A percentile compares a stretch with the other conserved stretches of the same genome.
These are phyloP conservation scores for Armadillidium nasatum DNA, from an alignment of 1,140 invertebrate species.

Conservation along the genomic window DNA sequence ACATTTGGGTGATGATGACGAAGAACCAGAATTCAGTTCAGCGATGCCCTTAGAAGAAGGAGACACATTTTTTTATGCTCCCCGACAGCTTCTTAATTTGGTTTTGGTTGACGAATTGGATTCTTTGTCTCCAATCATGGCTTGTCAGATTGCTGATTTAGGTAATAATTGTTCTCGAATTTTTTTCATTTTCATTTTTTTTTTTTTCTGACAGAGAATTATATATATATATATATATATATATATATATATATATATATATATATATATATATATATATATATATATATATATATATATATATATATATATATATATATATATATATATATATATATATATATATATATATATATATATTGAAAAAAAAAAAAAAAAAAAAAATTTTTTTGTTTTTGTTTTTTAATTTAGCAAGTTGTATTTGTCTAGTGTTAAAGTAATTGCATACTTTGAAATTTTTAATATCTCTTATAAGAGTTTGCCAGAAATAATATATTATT, in stretches of 20 bases:
- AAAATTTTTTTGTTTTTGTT: too few species aligned
- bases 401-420: background rate
- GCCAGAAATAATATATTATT: background rate
- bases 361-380: too few species aligned
- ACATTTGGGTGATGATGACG: constrained; percentile 97
- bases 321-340: too few species aligned
- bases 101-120: constrained; percentile 98
- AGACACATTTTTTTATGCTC: constrained; percentile 98
- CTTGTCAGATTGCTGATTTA: constrained; percentile 66
- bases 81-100: constrained; percentile 87
- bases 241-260: too few species aligned
- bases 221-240: too few species aligned
- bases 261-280: too few species aligned
- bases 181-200: too few species aligned
- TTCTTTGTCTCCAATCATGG: constrained; percentile 89
- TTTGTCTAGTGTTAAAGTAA: background rate
- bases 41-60: constrained; percentile 97
- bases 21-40: constrained; percentile 98
- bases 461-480: background rate
- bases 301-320: too few species aligned
- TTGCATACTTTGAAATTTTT: background rate
- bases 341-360: too few species aligned
- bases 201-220: too few species aligned
- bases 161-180: constrained; percentile 39
- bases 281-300: too few species aligned